Conservation (phyloP, 2,797 vertebrate species). For the Euthynnus affinis region DNA sequence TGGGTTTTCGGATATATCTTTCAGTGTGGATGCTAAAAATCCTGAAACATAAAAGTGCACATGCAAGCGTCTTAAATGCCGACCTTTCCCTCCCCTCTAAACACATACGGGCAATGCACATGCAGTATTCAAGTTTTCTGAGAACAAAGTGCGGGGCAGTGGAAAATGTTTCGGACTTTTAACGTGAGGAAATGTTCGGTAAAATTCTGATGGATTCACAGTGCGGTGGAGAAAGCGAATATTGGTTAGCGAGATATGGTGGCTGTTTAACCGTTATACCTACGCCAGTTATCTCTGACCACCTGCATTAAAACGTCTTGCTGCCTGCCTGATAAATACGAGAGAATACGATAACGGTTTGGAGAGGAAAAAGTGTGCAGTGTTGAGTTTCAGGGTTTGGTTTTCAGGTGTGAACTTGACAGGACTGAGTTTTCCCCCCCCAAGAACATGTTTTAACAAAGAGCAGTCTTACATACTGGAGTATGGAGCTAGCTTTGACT, state of each 20-base stretch:
- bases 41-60: constrained; percentile 52
- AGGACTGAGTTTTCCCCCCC: not conserved
- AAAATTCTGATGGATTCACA: constrained; percentile 15
- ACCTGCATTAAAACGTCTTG: constrained; percentile 3
- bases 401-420: not conserved
- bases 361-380: not conserved
- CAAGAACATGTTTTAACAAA: constrained; percentile 9
- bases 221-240: not conserved
- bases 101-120: constrained; percentile 27
- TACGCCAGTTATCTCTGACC: constrained; percentile 5
- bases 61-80: constrained; percentile 32
- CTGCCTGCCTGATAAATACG: constrained; percentile 20
- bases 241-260: not conserved
- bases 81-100: constrained; percentile 16
- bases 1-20: constrained; percentile 34
- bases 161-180: constrained; percentile 31
- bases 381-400: constrained; percentile 6
- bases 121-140: constrained; percentile 47
- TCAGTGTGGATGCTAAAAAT: constrained; percentile 51
- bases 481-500: constrained; percentile 21
- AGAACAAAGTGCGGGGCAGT: constrained; percentile 46
- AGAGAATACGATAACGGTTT: not conserved
- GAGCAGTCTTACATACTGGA: constrained; percentile 7
- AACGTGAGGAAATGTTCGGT: constrained; percentile 10
- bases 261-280: not conserved